Evolutionary conservation across 2,888 invertebrate genomes (phyloP).

Genomic region (Drosophila atroscutellata): DNA sequence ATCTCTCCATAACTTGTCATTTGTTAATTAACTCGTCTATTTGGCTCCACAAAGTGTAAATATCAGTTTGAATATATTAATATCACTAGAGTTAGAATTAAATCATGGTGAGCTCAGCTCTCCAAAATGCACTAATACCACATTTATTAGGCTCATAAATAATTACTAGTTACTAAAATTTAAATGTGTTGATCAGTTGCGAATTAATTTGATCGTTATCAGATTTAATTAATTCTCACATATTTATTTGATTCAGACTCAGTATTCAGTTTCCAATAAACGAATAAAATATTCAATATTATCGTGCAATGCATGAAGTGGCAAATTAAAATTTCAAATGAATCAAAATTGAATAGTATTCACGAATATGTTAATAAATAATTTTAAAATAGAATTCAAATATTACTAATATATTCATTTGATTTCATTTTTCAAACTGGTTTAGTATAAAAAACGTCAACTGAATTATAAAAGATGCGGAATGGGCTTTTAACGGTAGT

Average conservation of each 20-base stretch:
- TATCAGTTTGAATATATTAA: not conserved
- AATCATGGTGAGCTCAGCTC: not conserved
- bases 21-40: slow-evolving; percentile 8
- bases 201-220: not conserved
- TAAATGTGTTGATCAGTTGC: not conserved
- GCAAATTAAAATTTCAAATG: not conserved
- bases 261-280: not conserved
- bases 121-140: not conserved
- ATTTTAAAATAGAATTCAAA: not conserved
- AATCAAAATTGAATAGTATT: slow-evolving; percentile 17
- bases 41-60: not conserved
- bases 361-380: slow-evolving; percentile 20
- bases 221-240: not conserved
- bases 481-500: slow-evolving; percentile 13
- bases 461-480: not conserved
- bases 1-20: slow-evolving; percentile 26
- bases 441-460: not conserved
- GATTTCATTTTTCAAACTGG: slow-evolving; percentile 5
- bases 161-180: not conserved
- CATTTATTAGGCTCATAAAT: not conserved
- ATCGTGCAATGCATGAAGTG: slow-evolving; percentile 3
- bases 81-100: not conserved
- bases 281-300: slow-evolving; percentile 11
- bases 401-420: slow-evolving; percentile 6
- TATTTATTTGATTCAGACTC: not conserved